Evolutionary conservation across 2,797 vertebrate species (phyloP).

Genomic region (Sebastes trivittatus): DNA sequence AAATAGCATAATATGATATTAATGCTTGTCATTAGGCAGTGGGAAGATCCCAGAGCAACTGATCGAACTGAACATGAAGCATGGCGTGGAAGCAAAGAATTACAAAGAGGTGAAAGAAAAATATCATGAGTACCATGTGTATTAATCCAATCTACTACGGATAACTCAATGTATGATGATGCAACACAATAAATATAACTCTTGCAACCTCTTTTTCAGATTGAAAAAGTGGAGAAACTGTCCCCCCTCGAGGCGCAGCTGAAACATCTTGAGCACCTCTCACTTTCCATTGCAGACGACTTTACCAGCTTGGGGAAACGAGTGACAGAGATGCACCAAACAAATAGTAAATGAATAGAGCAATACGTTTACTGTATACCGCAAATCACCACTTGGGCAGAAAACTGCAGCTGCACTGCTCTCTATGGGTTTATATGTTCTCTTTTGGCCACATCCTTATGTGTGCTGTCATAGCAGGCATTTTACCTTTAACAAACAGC

Average conservation of each 20-base stretch:
- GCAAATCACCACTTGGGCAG: neutral
- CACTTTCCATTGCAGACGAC: constrained; percentile 84
- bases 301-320: constrained; percentile 88
- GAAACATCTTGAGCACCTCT: constrained; percentile 80
- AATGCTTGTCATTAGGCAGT: constrained; percentile 80
- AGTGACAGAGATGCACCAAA: constrained; percentile 86
- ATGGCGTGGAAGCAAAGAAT: constrained; percentile 87
- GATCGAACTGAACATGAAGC: constrained; percentile 88
- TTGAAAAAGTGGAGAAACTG: constrained; percentile 86
- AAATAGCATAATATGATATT: neutral
- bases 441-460: neutral
- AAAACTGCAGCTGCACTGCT: neutral
- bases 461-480: neutral
- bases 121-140: neutral
- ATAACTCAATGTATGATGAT: neutral
- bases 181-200: neutral
- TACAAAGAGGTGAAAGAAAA: constrained; percentile 82
- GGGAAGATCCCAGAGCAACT: constrained; percentile 86
- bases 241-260: constrained; percentile 64
- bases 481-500: neutral
- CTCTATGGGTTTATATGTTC: neutral
- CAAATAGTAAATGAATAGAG: constrained; percentile 20
- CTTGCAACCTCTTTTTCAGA: constrained; percentile 69
- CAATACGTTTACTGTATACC: constrained; percentile 52
- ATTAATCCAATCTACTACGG: neutral